Conservation (phyloP, 92 coral and sea anemone genomes). For the Scolanthus callimorphus region DNA sequence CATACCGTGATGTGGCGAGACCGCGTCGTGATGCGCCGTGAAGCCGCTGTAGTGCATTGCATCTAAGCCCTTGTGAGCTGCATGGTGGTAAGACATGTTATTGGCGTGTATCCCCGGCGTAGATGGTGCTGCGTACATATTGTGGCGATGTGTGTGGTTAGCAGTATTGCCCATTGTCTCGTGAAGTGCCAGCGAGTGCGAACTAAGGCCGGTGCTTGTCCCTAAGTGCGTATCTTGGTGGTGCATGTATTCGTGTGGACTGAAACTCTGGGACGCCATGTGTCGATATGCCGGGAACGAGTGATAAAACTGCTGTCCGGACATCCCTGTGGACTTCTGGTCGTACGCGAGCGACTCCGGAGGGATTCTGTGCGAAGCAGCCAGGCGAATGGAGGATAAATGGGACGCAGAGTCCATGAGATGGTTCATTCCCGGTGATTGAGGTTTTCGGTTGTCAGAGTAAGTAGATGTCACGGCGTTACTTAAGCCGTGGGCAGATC, state of each 20-base stretch:
- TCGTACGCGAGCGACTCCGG: slow-evolving; percentile 81
- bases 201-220: slow-evolving; percentile 62
- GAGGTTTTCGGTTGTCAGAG: slow-evolving; percentile 61
- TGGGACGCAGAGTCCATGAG: slow-evolving; percentile 78
- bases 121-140: slow-evolving; percentile 73
- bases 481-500: slow-evolving; percentile 55
- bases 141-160: slow-evolving; percentile 83
- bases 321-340: slow-evolving; percentile 84
- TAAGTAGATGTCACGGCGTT: slow-evolving; percentile 55
- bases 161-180: slow-evolving; percentile 80
- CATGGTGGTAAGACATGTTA: slow-evolving; percentile 83
- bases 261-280: slow-evolving; percentile 72
- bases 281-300: slow-evolving; percentile 96
- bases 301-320: slow-evolving; percentile 89
- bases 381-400: slow-evolving; percentile 77
- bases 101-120: slow-evolving; percentile 75
- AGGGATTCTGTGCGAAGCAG: slow-evolving; percentile 68
- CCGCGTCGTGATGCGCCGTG: slow-evolving; percentile 68
- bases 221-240: slow-evolving; percentile 87
- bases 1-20: slow-evolving; percentile 87
- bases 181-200: slow-evolving; percentile 83
- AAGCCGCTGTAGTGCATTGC: slow-evolving; percentile 78
- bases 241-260: slow-evolving; percentile 83
- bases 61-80: slow-evolving; percentile 77
- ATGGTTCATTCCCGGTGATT: slow-evolving; percentile 83